Conservation (phyloP, 2,888 invertebrate species). For the Arenicola marina region DNA sequence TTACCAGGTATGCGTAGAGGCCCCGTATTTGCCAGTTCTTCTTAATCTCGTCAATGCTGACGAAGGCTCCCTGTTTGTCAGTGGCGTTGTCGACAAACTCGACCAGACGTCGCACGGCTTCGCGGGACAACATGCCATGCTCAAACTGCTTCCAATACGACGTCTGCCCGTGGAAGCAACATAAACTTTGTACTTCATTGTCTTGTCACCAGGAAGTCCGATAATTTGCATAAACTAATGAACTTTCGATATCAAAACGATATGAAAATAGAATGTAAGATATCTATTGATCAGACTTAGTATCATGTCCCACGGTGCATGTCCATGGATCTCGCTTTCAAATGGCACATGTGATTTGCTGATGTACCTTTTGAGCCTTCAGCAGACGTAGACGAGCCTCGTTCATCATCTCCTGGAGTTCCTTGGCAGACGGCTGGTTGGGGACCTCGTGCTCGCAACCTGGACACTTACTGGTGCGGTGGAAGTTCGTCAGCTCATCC, state of each 20-base stretch:
- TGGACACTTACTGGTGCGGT: constrained; percentile 62
- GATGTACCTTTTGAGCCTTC: constrained; percentile 70
- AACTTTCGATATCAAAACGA: too few species aligned
- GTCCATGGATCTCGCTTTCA: too few species aligned
- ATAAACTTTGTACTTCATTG: too few species aligned
- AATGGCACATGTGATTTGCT: too few species aligned
- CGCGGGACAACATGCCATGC: constrained; percentile 69
- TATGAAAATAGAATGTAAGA: too few species aligned
- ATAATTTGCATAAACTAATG: too few species aligned
- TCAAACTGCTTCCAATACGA: constrained; percentile 71
- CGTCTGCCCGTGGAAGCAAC: too few species aligned
- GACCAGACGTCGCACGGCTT: constrained; percentile 66
- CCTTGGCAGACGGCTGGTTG: constrained; percentile 66
- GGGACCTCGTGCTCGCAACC: constrained; percentile 68
- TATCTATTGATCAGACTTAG: too few species aligned
- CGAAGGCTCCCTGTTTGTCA: constrained; percentile 49
- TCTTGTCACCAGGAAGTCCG: too few species aligned
- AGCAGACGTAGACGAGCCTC: constrained; percentile 69
- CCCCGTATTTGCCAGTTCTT: constrained; percentile 47
- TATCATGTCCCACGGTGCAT: too few species aligned
- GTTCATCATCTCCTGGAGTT: constrained; percentile 67
- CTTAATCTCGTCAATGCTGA: constrained; percentile 48
- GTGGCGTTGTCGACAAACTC: constrained; percentile 59
- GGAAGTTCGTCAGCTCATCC: constrained; percentile 37
- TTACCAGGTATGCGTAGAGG: constrained; percentile 62